Base-by-base conservation (phyloP, 2,113 vertebrate genomes). In the Leptocoma aspasia region DNA sequence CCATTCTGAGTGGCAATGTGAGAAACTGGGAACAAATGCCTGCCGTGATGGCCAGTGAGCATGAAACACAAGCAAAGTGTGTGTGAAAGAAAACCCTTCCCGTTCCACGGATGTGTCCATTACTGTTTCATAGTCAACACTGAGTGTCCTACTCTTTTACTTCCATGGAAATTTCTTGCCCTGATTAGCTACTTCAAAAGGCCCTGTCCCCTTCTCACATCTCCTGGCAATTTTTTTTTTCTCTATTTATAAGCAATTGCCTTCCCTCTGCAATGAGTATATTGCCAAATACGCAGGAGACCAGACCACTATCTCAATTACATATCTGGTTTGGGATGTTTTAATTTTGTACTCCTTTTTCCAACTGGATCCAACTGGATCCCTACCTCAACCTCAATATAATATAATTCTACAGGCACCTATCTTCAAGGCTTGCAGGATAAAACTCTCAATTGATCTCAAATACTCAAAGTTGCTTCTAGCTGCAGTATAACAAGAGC, bases 1-100 rank as follows among this genome's bases (percentile, higher is more conserved):
- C 20, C 15, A 53, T 17, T 7, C 33, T 39, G 15, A 54, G 15
- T 1, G 3, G 13, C 26, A 66, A 41, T 0, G 0, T 9, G 12
- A 82, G 22, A 81, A 84, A 64, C 35, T 18, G n/a, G 49, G 21
- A 91, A 90, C 9, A 73, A 82, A 44, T 3, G 14, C 31, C 50
- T 66, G 42, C 15, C 2, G 0, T 5, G 4, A 57, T 54, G 64
- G 15, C 41, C 39, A 82, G 1, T 0, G 2, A 49, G 5, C n/a
- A 49, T 6, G 31, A 70, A 83, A 80, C 8, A 21, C 0, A 3
- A 71, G 6, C 3, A 0, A 83, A 63, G 7, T 10, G 37, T 18
- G 49, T 41, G 28, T 19, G 28, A 53, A 71, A 63, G 14, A 53
- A 83, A 59, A n/a, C 6, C 4, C 3, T 15, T 69, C 22, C 63